These are phyloP conservation scores for Ursus arctos DNA, from an alignment of 2,113 vertebrate genomes.

Conservation along the genomic window DNA sequence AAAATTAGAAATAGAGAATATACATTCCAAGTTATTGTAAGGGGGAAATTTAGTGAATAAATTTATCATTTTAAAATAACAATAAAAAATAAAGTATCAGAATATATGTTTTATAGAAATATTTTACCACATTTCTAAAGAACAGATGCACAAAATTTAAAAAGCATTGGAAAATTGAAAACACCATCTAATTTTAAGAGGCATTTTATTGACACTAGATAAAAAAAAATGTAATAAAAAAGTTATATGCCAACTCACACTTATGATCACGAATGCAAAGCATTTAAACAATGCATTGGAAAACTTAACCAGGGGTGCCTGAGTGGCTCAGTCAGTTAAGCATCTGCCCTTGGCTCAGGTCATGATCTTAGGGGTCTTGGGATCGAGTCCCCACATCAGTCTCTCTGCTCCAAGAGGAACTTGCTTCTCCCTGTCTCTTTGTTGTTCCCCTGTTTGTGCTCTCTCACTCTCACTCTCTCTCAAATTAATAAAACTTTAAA, in stretches of 20 bases:
- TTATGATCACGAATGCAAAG: background rate
- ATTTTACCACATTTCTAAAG: background rate
- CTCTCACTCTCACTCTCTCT: background rate
- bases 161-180: background rate
- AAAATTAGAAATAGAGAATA: background rate
- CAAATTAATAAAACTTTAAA: background rate
- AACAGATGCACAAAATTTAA: background rate
- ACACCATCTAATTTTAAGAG: background rate
- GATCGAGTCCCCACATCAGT: too few species aligned
- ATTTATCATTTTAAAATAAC: background rate
- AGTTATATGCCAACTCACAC: background rate
- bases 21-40: background rate
- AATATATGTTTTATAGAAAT: background rate
- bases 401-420: rapidly evolving
- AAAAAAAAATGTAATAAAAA: background rate
- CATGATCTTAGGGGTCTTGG: background rate
- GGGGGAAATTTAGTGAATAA: background rate
- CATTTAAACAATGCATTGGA: background rate
- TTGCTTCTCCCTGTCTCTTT: background rate
- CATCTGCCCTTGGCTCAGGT: background rate
- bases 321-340: background rate
- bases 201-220: background rate
- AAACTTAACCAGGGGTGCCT: background rate
- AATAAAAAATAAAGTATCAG: background rate
- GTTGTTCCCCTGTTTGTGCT: background rate